Conservation (phyloP, 2,797 vertebrate genomes). For the Columba guinea region DNA sequence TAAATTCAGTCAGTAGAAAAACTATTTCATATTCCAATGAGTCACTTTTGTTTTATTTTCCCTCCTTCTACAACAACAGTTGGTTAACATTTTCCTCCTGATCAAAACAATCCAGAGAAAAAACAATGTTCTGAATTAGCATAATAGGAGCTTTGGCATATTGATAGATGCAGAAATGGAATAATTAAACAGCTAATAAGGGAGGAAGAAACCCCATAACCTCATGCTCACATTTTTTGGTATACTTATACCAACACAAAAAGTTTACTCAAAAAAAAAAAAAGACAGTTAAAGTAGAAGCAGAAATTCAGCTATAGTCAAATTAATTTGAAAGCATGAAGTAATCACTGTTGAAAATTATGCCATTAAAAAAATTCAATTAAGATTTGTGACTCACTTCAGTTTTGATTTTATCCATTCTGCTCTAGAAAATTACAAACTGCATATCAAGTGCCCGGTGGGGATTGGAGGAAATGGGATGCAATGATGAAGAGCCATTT, state of each 20-base stretch:
- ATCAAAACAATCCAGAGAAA: not conserved
- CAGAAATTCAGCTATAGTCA: not conserved
- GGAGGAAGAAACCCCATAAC: rapidly evolving
- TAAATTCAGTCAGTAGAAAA: not conserved
- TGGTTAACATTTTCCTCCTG: not conserved
- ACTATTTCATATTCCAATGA: not conserved
- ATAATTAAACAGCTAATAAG: not conserved
- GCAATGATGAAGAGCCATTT: not conserved
- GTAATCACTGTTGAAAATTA: constrained; percentile 30
- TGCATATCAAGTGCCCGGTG: not conserved
- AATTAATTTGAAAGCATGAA: constrained; percentile 22
- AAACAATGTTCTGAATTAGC: not conserved
- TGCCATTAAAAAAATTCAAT: constrained; percentile 26
- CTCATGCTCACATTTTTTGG: not conserved
- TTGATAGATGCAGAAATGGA: not conserved
- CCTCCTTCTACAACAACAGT: not conserved
- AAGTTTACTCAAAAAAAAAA: not conserved
- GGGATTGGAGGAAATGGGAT: not conserved
- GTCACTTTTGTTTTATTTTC: not conserved
- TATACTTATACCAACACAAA: not conserved
- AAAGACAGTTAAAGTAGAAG: not conserved
- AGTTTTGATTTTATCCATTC: constrained; percentile 51
- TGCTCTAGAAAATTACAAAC: not conserved
- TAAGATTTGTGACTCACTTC: constrained; percentile 37
- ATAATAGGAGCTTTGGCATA: not conserved